Base-by-base conservation (phyloP, 2,113 vertebrate species). In the Gopherus flavomarginatus region DNA sequence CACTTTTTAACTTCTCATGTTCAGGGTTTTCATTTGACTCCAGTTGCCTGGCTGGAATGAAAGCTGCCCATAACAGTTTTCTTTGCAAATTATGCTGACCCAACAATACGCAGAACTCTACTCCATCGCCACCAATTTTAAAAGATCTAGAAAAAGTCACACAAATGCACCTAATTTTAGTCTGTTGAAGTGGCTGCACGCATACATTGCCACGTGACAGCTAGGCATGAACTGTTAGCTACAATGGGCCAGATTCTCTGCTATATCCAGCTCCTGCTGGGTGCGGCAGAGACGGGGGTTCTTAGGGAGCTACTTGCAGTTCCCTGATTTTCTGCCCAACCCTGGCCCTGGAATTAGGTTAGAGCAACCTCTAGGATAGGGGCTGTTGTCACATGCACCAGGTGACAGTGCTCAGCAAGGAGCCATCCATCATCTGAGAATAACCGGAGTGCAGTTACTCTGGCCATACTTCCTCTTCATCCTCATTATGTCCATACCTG, bases 381-480 rank as follows among this genome's bases (percentile, higher is more conserved):
- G 92, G 88, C 81, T 57, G 78, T 42, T 65, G 88, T 47, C 38
- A 72, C 19, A 38, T 17, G 31, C 8, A 38, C 19, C 81, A 29
- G 2, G 19, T 94, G 72, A 24, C 24, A 82, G 79, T 6, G 19
- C 21, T 75, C 8, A 35, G 52, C 42, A 84, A 72, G 49, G n/a
- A 24, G 79, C 3, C 6, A 90, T 7, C 2, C 5, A 83, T 89
- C 59, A 82, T 79, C 14, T 91, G 56, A 27, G 12, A 24, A 89
- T 47, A 87, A 27, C 35, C 88, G 26, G 50, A 92, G 78, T n/a
- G 17, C 27, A 5, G 11, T 29, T 72, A 26, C 47, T 11, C 49
- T 0, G 0, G 26, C 29, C 1, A 3, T 35, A 10, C 75, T 47
- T 65, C 81, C 81, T 91, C 83, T 22, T 92, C 14, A 42, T 35